Evolutionary conservation across 2,797 vertebrate species (phyloP).

Genomic region (Enteromius mattozi): DNA sequence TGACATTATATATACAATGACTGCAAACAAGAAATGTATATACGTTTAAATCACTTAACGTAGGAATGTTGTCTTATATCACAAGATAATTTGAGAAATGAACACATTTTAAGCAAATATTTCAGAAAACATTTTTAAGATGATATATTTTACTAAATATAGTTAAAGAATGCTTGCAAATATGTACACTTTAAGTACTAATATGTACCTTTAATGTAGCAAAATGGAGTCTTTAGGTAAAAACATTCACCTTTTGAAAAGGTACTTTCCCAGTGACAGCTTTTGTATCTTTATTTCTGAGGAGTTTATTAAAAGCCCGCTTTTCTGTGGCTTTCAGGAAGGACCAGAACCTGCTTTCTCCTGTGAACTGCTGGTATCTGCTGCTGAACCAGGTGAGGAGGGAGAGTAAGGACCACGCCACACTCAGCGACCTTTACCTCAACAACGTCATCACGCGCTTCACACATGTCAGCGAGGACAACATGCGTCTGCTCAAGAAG

Average conservation of each 20-base stretch:
- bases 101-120: no score
- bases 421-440: conserved; percentile 95
- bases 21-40: background rate
- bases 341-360: conserved; percentile 96
- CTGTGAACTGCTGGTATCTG: conserved; percentile 98
- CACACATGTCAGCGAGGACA: conserved; percentile 97
- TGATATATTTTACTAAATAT: no score
- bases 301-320: background rate
- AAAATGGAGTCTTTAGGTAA: no score
- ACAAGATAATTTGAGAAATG: no score
- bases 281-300: no score
- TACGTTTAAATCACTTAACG: background rate
- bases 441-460: conserved; percentile 97
- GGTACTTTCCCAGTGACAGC: no score
- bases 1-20: background rate
- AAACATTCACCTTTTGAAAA: no score
- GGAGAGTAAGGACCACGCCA: conserved; percentile 98
- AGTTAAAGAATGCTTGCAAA: no score
- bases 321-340: conserved; percentile 77
- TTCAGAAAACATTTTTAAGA: no score
- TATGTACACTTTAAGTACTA: no score
- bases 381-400: conserved; percentile 93
- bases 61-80: background rate
- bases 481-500: conserved; percentile 96
- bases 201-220: no score